Conservation (phyloP, 2,797 vertebrate species). For the Syngnathus acus region DNA sequence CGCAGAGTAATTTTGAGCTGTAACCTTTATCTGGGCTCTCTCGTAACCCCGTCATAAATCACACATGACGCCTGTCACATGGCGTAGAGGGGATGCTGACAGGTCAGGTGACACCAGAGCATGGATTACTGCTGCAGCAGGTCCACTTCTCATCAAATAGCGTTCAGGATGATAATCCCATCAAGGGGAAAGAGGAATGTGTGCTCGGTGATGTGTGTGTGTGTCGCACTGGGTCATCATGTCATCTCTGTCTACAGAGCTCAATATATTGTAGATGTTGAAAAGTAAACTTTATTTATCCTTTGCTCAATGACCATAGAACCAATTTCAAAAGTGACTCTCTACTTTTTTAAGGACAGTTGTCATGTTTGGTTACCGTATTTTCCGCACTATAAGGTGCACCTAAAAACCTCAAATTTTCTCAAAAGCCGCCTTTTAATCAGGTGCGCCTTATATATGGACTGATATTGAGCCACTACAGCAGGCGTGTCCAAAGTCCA, state of each 20-base stretch:
- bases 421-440: too few species aligned
- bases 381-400: too few species aligned
- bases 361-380: background rate
- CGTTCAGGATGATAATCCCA: slow-evolving; percentile 43
- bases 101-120: slow-evolving; percentile 6
- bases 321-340: too few species aligned
- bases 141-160: slow-evolving; percentile 41
- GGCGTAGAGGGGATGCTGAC: slow-evolving; percentile 28
- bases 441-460: too few species aligned
- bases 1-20: slow-evolving; percentile 34
- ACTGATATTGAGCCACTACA: too few species aligned
- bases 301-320: background rate
- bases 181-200: slow-evolving; percentile 6
- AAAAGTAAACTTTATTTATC: background rate
- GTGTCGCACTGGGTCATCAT: background rate
- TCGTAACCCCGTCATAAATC: slow-evolving; percentile 54
- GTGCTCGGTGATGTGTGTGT: slow-evolving; percentile 7
- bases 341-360: too few species aligned
- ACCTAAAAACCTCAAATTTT: too few species aligned
- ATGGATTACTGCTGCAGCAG: slow-evolving; percentile 26
- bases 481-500: too few species aligned
- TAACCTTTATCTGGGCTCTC: slow-evolving; percentile 43
- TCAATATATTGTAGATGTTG: background rate
- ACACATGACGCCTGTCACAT: slow-evolving; percentile 45
- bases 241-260: background rate